Evolutionary conservation across 2,113 vertebrate species (phyloP).

Genomic region (Hirundichthys speculiger): DNA sequence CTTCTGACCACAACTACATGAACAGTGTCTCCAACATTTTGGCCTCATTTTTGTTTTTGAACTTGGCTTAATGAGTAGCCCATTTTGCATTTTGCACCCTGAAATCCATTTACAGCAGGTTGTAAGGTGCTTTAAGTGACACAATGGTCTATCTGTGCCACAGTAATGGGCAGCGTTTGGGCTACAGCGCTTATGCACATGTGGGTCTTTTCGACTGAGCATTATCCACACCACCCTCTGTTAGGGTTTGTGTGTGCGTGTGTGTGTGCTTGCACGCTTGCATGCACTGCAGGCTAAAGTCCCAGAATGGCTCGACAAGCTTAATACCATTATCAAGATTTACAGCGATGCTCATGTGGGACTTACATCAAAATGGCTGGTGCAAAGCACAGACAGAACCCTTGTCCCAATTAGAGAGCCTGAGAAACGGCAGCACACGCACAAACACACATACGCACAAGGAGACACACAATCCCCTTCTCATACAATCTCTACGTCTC

Average conservation of each 20-base stretch:
- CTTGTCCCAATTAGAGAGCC: constrained; percentile 76
- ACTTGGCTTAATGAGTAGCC: constrained; percentile 10
- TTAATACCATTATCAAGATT: constrained; percentile 80
- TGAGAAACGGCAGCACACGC: constrained; percentile 34
- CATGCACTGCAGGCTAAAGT: constrained; percentile 43
- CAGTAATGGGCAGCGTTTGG: constrained; percentile 43
- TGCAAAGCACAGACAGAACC: constrained; percentile 66
- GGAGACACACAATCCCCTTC: constrained; percentile 44
- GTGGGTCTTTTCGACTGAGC: constrained; percentile 47
- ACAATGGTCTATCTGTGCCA: constrained; percentile 27
- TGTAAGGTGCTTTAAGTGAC: constrained; percentile 46
- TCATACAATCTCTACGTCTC: constrained; percentile 46
- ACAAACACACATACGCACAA: constrained; percentile 21
- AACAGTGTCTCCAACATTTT: too few relatives aligned
- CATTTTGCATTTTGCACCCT: constrained; percentile 16
- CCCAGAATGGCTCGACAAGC: constrained; percentile 64
- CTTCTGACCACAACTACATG: constrained; percentile 11
- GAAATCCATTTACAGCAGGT: constrained; percentile 45
- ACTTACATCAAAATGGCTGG: constrained; percentile 71
- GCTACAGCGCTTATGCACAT: constrained; percentile 12
- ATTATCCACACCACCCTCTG: constrained; percentile 13
- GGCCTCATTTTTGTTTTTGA: constrained; percentile 20
- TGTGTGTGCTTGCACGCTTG: constrained; percentile 12
- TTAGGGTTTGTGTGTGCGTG: constrained; percentile 1
- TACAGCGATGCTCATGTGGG: constrained; percentile 75